Base-by-base conservation (phyloP, 2,888 invertebrate species). In the Argyresthia albistria region DNA sequence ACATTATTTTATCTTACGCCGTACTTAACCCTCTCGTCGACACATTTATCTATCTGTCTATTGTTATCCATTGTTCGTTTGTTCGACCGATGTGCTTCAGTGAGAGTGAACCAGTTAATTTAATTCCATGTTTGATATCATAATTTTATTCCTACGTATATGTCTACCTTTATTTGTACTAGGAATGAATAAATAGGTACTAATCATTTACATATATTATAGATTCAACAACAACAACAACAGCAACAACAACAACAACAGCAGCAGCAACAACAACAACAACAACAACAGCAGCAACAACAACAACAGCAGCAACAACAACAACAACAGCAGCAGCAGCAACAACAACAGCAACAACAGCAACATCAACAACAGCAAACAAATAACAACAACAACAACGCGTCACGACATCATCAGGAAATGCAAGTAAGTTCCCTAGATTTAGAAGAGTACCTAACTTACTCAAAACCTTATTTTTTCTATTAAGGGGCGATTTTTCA, bases 341-440 rank as follows among this genome's bases (percentile, higher is more conserved):
- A 79, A 0, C 83, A 83, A 0, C 79, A 80, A 0, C 82, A 81
- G 0, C 79, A 88, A 0, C 84, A 86, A 0, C 87, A 87, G 0
- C 82, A 79, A 4, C 78, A 61, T 48, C 64, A 66, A 46, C 56
- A 58, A 16, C 61, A 62, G 43, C 61, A 53, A 43, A 75, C 76
- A 58, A 67, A 70, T 57, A 77, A 73, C 57, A 72, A 69, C 56
- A 65, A 75, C 14, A 84, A 78, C 68, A 77, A 76, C 59, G 63
- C 71, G 46, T 59, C 76, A 59, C 67, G 86, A 56, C 87, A 86
- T 57, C 87, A 86, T 63, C 87, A 87, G 63, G 90, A 90, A 75
- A 88, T 90, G 77, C 90, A 90, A 71, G 88, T 89, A 63, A 77
- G 80, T 68, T 25, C 25, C 25, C 25, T 25, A 25, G 25, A 25